These are phyloP conservation scores for Mactra quadrangularis DNA, from an alignment of 1,140 invertebrate genomes.

Conservation along the genomic window DNA sequence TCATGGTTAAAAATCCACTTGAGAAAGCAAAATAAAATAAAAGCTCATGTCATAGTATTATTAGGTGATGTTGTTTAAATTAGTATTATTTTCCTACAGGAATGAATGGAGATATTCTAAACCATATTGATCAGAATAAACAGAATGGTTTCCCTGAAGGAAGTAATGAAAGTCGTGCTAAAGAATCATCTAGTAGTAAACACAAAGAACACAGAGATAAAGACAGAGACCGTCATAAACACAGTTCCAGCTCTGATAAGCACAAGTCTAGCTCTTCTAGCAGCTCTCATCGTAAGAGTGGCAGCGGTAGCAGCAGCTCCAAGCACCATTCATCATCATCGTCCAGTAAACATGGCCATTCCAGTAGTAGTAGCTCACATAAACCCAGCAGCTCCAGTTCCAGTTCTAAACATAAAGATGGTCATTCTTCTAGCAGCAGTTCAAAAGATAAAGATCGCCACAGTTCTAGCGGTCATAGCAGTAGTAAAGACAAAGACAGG, in stretches of 20 bases:
- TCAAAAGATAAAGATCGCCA: slow-evolving; percentile 27
- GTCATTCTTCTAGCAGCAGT: slow-evolving; percentile 31
- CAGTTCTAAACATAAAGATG: slow-evolving; percentile 64
- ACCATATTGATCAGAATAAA: slow-evolving; percentile 51
- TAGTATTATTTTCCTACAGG: too few species aligned
- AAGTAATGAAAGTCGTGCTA: slow-evolving; percentile 36
- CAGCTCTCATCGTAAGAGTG: slow-evolving; percentile 46
- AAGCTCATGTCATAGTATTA: too few species aligned
- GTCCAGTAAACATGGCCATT: slow-evolving; percentile 82
- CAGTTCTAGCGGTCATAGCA: slow-evolving; percentile 9
- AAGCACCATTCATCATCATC: slow-evolving; percentile 55
- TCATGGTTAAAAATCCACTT: too few species aligned
- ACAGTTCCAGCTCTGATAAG: slow-evolving; percentile 84
- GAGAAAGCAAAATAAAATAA: too few species aligned
- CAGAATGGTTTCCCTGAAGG: slow-evolving; percentile 57
- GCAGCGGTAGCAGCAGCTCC: slow-evolving; percentile 40
- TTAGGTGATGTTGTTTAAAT: too few species aligned
- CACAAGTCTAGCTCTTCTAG: slow-evolving; percentile 69
- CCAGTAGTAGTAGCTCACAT: slow-evolving; percentile 55
- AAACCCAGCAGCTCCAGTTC: slow-evolving; percentile 65
- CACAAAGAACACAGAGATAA: slow-evolving; percentile 80
- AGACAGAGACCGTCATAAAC: slow-evolving; percentile 78
- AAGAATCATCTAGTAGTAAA: slow-evolving; percentile 57
- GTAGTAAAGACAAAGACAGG: slow-evolving; percentile 60
- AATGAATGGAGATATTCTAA: slow-evolving; percentile 63